These are phyloP conservation scores for Iguana delicatissima DNA, from an alignment of 2,797 vertebrate genomes.

Conservation along the genomic window DNA sequence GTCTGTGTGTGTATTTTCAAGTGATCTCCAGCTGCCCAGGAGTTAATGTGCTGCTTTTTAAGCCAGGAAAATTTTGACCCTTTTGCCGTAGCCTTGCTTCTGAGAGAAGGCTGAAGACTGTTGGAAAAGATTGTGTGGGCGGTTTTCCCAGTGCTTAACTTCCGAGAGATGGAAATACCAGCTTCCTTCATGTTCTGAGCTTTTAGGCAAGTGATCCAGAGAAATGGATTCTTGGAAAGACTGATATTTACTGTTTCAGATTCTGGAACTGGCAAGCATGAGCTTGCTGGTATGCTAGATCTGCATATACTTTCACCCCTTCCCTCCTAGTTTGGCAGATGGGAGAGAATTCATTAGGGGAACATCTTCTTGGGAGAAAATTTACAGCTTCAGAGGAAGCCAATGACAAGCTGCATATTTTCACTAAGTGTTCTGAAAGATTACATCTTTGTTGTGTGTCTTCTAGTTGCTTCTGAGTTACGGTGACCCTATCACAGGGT, in stretches of 20 bases:
- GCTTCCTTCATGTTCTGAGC: conserved; percentile 14
- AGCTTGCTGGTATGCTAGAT: neutral
- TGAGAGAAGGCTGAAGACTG: conserved; percentile 23
- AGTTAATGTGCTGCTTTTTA: conserved; percentile 21
- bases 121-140: conserved; percentile 6
- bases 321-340: too few relatives aligned
- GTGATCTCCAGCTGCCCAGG: neutral
- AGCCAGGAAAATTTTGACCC: conserved; percentile 23
- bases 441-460: too few relatives aligned
- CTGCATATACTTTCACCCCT: neutral
- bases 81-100: neutral
- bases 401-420: too few relatives aligned
- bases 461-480: too few relatives aligned
- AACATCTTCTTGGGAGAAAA: too few relatives aligned
- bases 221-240: neutral
- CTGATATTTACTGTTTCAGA: neutral
- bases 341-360: too few relatives aligned
- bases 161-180: conserved; percentile 35
- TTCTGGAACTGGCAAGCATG: neutral
- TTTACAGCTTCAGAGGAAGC: too few relatives aligned
- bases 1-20: neutral
- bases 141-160: neutral
- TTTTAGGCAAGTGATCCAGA: conserved; percentile 6
- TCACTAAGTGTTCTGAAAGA: too few relatives aligned
- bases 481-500: too few relatives aligned